These are phyloP conservation scores for Falco berigora DNA, from an alignment of 2,797 vertebrate genomes.

Conservation along the genomic window DNA sequence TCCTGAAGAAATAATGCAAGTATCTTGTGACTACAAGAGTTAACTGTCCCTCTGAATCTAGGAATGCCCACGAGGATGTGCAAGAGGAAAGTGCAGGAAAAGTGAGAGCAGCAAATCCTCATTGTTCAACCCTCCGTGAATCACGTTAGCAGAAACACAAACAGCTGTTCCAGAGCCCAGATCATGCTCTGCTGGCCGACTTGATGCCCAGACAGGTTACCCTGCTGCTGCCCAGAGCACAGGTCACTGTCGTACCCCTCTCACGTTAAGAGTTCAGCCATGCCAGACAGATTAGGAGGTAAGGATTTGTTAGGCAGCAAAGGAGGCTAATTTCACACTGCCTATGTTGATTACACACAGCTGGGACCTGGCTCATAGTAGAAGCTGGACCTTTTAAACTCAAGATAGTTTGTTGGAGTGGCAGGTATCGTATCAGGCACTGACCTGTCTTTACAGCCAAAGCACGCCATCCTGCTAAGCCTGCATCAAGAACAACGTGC, in stretches of 20 bases:
- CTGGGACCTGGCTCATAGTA: not conserved
- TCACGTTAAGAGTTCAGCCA: not conserved
- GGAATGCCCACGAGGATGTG: rapidly evolving
- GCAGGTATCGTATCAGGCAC: not conserved
- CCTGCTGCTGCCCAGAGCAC: not conserved
- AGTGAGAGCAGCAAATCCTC: not conserved
- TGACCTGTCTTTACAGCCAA: not conserved
- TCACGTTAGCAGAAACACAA: not conserved
- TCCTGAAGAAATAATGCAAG: not conserved
- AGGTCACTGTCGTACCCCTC: not conserved
- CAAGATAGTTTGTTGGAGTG: not conserved
- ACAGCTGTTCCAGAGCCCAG: not conserved
- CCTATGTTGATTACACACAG: not conserved
- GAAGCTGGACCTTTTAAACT: not conserved
- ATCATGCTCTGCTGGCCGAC: not conserved
- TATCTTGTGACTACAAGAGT: not conserved
- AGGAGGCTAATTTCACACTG: not conserved
- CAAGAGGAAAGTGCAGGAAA: not conserved
- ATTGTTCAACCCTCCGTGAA: not conserved
- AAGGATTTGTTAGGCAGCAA: not conserved
- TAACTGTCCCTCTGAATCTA: not conserved
- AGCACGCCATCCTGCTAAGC: not conserved
- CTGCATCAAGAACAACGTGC: not conserved
- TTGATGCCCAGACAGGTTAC: not conserved
- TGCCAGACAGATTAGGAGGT: not conserved